Conservation (phyloP, 2,888 invertebrate genomes). For the Empis stercorea region DNA sequence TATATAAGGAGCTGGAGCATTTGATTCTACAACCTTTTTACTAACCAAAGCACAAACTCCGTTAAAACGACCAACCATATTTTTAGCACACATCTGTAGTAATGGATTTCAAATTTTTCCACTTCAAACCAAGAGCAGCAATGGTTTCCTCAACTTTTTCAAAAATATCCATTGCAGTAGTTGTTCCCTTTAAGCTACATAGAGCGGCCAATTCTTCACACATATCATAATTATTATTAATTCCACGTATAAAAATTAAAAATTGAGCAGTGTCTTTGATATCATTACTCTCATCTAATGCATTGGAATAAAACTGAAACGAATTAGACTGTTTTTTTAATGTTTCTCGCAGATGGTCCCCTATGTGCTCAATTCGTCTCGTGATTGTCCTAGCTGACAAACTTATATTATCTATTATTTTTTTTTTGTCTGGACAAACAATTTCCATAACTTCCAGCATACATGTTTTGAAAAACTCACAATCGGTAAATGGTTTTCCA, state of each 20-base stretch:
- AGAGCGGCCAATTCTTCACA: background rate
- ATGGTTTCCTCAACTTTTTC: background rate
- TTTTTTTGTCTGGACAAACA: conserved; percentile 2
- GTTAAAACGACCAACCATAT: conserved; percentile 4
- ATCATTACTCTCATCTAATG: background rate
- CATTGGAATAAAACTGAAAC: background rate
- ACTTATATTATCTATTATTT: conserved; percentile 2
- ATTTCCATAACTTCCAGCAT: conserved; percentile 1
- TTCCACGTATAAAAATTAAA: background rate
- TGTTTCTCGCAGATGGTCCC: background rate
- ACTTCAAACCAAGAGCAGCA: background rate
- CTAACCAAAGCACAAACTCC: conserved; percentile 2
- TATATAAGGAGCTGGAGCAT: conserved; percentile 1
- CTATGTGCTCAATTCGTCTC: background rate
- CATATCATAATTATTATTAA: background rate
- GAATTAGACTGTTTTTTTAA: background rate
- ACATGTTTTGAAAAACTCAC: background rate
- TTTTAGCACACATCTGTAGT: conserved; percentile 4
- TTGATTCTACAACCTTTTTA: conserved; percentile 1
- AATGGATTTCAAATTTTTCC: background rate
- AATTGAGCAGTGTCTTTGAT: background rate
- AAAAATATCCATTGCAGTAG: background rate
- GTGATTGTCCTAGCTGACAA: conserved; percentile 1
- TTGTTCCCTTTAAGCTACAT: background rate
- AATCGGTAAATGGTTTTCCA: conserved; percentile 1